Conservation (phyloP, 2,888 invertebrate genomes). For the Pterostichus niger region DNA sequence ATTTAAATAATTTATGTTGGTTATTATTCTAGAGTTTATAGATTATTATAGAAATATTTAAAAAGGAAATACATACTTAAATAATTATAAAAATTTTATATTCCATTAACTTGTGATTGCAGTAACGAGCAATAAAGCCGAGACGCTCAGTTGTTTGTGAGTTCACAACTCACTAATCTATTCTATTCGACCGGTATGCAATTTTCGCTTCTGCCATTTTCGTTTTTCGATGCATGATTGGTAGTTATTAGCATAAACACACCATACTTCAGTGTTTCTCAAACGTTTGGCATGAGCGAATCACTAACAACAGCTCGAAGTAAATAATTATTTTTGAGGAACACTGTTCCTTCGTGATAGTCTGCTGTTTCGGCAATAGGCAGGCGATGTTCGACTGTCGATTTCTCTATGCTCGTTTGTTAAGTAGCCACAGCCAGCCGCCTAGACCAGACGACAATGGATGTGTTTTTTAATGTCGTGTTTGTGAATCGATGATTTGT, state of each 20-base stretch:
- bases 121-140: neutral
- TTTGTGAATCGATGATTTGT: slow-evolving; percentile 47
- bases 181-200: slow-evolving; percentile 26
- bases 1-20: too few species aligned
- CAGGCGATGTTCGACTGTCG: too few species aligned
- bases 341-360: slow-evolving; percentile 1
- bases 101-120: too few species aligned
- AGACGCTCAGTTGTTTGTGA: neutral
- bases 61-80: too few species aligned
- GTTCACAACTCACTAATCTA: slow-evolving; percentile 12
- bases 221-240: slow-evolving; percentile 14
- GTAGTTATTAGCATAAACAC: slow-evolving; percentile 50
- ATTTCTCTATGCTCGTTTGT: neutral
- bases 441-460: slow-evolving; percentile 51
- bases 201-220: slow-evolving; percentile 51
- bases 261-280: neutral
- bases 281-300: neutral
- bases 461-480: slow-evolving; percentile 27
- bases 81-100: too few species aligned
- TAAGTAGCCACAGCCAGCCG: neutral
- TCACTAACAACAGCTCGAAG: neutral
- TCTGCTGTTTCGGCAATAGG: slow-evolving; percentile 1
- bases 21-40: too few species aligned
- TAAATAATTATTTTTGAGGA: too few species aligned
- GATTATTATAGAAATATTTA: too few species aligned